Percentiles rank a stretch among this genome's conserved stretches.
Conservation (phyloP, 30 jellyfish, hydroid and myxozoan genomes). For the Nemopilema nomurai region DNA sequence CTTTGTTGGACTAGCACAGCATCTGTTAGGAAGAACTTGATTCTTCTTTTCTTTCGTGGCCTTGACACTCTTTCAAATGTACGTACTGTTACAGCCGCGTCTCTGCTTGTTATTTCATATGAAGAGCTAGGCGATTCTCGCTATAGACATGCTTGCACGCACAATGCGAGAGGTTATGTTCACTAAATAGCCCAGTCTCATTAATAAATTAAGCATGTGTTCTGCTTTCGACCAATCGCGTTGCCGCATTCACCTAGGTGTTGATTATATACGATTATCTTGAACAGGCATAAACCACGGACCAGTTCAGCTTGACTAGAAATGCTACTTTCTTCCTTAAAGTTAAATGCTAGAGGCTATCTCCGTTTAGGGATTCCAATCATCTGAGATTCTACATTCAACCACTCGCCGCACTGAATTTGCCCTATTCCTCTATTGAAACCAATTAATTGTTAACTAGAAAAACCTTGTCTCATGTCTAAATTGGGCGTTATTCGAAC, state of each 20-base stretch:
- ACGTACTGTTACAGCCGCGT: not conserved
- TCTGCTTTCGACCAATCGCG: slow-evolving; percentile 51
- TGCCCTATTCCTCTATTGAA: no score
- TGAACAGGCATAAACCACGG: slow-evolving; percentile 12
- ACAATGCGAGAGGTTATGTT: slow-evolving; percentile 33
- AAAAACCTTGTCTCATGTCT: no score
- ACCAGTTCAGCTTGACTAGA: not conserved
- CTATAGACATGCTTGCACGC: slow-evolving; percentile 46
- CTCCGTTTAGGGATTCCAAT: no score
- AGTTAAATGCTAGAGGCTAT: no score
- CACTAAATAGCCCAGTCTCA: slow-evolving; percentile 60
- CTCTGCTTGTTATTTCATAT: not conserved
- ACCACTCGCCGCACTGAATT: no score
- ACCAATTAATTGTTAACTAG: no score
- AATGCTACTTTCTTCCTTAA: not conserved
- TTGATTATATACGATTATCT: slow-evolving; percentile 47
- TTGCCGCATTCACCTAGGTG: slow-evolving; percentile 33
- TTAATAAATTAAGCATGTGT: slow-evolving; percentile 57
- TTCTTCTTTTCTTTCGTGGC: not conserved
- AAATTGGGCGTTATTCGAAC: no score
- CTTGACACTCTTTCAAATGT: not conserved
- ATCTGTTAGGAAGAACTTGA: no score
- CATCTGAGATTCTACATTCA: no score
- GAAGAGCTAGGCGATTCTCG: not conserved
- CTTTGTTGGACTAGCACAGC: not conserved